phyloP scores from a whole-genome alignment of 2,888 invertebrate genomes.

The Plebejus melissa region DNA sequence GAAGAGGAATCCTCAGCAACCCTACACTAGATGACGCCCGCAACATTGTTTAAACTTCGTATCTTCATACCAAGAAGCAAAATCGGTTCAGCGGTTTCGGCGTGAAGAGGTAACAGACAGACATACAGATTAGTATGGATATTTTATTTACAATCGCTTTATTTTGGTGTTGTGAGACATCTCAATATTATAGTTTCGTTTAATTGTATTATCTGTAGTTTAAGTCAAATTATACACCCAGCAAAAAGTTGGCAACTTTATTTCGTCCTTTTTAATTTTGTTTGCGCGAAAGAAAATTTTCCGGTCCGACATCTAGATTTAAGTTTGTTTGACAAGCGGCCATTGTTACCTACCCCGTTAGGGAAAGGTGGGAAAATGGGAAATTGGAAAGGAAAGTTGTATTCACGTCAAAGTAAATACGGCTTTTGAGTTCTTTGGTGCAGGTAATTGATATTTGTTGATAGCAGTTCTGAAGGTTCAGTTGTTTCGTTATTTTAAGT shows the following conservation, averaged over 20 bases:
- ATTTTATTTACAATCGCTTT: too few relatives aligned
- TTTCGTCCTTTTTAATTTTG: conserved; percentile 24
- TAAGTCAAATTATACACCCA: neutral
- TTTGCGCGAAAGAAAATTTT: conserved; percentile 22
- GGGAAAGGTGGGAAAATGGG: conserved; percentile 17
- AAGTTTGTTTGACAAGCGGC: conserved; percentile 23
- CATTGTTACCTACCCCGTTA: conserved; percentile 22
- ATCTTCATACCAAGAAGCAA: too few relatives aligned
- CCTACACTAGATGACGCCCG: too few relatives aligned
- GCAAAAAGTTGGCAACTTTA: neutral
- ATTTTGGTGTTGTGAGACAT: too few relatives aligned
- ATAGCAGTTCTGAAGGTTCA: neutral
- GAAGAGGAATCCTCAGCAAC: too few relatives aligned
- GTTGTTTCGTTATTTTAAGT: too few relatives aligned
- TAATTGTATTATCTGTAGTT: too few relatives aligned
- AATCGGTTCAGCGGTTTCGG: too few relatives aligned
- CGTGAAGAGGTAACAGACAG: too few relatives aligned
- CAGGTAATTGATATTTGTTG: neutral
- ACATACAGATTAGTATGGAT: too few relatives aligned
- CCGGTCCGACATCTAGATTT: conserved; percentile 20
- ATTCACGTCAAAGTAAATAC: conserved; percentile 23
- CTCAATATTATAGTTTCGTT: too few relatives aligned
- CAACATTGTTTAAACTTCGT: too few relatives aligned
- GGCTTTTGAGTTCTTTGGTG: neutral
- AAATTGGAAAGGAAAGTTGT: conserved; percentile 13